phyloP scores from a whole-genome alignment of 2,888 invertebrate species.

The Piscicola geometra region DNA sequence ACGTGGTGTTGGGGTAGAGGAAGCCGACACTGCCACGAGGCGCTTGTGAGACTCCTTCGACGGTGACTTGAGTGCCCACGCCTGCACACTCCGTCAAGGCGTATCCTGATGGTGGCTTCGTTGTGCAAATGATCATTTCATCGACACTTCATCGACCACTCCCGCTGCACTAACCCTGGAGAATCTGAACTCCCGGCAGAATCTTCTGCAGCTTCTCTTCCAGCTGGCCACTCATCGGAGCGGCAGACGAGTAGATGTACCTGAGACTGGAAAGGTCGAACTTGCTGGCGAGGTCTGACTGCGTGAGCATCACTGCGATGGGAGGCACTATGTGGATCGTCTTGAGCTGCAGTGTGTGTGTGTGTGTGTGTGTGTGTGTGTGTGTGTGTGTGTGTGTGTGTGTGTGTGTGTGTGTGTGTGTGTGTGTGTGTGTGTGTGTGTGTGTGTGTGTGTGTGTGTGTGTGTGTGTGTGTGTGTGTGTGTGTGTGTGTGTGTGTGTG shows the following conservation, averaged over 20 bases:
- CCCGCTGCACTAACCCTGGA: not conserved
- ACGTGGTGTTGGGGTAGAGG: not conserved
- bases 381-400: too few species aligned
- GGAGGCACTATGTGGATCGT: constrained; percentile 29
- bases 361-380: too few species aligned
- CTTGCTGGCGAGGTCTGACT: constrained; percentile 29
- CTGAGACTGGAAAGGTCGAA: constrained; percentile 32
- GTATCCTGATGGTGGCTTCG: too few species aligned
- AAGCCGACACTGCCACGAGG: not conserved
- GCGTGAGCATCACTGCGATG: constrained; percentile 29
- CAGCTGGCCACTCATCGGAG: constrained; percentile 4
- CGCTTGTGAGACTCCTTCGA: not conserved
- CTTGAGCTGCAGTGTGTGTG: constrained; percentile 21
- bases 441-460: too few species aligned
- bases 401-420: too few species aligned
- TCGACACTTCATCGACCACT: not conserved
- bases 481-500: too few species aligned
- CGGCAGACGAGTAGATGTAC: constrained; percentile 15
- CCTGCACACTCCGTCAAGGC: constrained; percentile 3
- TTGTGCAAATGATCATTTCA: not conserved
- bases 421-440: too few species aligned
- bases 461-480: too few species aligned
- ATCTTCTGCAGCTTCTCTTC: not conserved
- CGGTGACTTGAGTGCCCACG: not conserved
- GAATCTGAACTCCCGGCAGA: not conserved